These are phyloP conservation scores for Drosophila kanapiae DNA, from an alignment of 1,140 invertebrate genomes.

Conservation along the genomic window DNA sequence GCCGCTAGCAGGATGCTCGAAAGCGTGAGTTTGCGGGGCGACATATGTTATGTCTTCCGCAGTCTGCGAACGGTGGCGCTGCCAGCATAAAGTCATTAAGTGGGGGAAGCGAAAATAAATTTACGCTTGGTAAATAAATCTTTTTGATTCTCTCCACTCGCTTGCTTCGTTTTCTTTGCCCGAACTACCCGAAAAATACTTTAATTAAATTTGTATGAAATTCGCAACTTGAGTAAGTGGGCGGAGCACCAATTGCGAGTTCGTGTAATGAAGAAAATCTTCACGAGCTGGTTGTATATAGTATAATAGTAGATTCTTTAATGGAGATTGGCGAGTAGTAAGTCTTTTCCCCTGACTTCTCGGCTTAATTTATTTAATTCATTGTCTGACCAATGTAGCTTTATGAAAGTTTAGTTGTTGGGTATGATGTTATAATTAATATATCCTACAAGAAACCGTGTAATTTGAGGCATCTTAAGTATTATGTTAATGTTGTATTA, in stretches of 20 bases:
- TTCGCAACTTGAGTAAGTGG: constrained; percentile 1
- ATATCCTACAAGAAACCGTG: too few relatives aligned
- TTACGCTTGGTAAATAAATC: constrained; percentile 81
- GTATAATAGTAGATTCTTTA: background rate
- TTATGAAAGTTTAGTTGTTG: background rate
- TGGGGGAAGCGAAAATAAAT: constrained; percentile 78
- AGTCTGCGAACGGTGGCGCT: constrained; percentile 20
- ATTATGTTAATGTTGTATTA: too few relatives aligned
- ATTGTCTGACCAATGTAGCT: too few relatives aligned
- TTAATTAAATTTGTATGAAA: constrained; percentile 76
- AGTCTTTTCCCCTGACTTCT: background rate
- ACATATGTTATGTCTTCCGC: constrained; percentile 70
- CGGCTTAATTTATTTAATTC: background rate
- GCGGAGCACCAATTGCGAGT: too few relatives aligned
- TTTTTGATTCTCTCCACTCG: constrained; percentile 67
- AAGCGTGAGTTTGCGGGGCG: constrained; percentile 19
- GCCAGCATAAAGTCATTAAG: constrained; percentile 78
- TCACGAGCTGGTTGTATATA: background rate
- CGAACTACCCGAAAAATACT: constrained; percentile 67
- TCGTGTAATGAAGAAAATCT: background rate
- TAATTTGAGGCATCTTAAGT: too few relatives aligned
- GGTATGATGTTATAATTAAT: background rate
- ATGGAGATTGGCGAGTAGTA: background rate
- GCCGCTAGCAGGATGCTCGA: constrained; percentile 41
- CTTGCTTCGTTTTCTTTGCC: constrained; percentile 12